phyloP scores from a whole-genome alignment of 2,797 vertebrate genomes.

The Atherinosoma microstoma region DNA sequence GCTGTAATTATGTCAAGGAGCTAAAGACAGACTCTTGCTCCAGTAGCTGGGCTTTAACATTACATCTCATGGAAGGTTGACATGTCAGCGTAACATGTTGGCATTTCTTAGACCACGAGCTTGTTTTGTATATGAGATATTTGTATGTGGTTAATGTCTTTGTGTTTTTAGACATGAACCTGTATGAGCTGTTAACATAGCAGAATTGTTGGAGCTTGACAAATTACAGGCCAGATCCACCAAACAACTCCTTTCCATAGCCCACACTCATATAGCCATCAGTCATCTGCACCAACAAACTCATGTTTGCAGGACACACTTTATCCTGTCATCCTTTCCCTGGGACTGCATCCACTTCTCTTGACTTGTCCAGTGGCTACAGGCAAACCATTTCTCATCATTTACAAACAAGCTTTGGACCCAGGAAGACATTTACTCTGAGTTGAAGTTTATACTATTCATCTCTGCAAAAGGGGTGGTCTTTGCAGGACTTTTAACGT shows the following conservation, averaged over 20 bases:
- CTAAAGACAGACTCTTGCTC: conserved; percentile 66
- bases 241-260: conserved; percentile 27
- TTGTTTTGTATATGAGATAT: conserved; percentile 17
- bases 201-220: conserved; percentile 23
- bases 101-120: background rate
- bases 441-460: background rate
- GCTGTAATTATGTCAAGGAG: conserved; percentile 77
- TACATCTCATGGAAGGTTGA: conserved; percentile 43
- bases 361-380: conserved; percentile 9
- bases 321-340: conserved; percentile 55
- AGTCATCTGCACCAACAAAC: conserved; percentile 46
- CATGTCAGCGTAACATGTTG: conserved; percentile 12
- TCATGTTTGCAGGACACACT: conserved; percentile 44
- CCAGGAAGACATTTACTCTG: background rate
- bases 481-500: background rate
- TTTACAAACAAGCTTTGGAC: background rate
- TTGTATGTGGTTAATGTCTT: conserved; percentile 2
- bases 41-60: conserved; percentile 39
- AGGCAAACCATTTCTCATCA: background rate
- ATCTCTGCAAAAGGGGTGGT: background rate
- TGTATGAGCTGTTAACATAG: conserved; percentile 29
- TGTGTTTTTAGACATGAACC: conserved; percentile 5
- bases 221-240: conserved; percentile 25
- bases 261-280: conserved; percentile 49
- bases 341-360: conserved; percentile 35